phyloP scores from a whole-genome alignment of 2,797 vertebrate genomes.

The Betta splendens region DNA sequence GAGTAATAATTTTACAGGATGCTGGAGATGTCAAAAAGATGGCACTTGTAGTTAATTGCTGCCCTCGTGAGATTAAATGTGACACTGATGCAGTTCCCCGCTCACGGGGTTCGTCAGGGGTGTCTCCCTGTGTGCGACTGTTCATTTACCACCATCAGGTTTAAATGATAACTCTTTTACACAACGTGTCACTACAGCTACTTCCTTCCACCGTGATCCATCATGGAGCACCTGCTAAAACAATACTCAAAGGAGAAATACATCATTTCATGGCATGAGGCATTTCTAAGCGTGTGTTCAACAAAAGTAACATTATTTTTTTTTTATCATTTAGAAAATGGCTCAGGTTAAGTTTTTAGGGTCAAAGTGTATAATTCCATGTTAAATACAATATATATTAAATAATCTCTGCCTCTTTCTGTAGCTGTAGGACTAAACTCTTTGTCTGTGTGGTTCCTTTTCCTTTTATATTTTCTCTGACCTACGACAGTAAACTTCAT shows the following conservation, averaged over 20 bases:
- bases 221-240: slow-evolving; percentile 14
- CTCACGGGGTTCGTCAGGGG: slow-evolving; percentile 11
- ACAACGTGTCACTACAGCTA: slow-evolving; percentile 10
- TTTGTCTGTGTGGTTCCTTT: slow-evolving; percentile 21
- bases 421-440: slow-evolving; percentile 4
- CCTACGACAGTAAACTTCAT: slow-evolving; percentile 31
- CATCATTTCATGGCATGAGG: slow-evolving; percentile 10
- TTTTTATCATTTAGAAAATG: slow-evolving; percentile 17
- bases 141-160: slow-evolving; percentile 22
- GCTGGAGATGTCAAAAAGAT: slow-evolving; percentile 52
- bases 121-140: slow-evolving; percentile 30
- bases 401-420: slow-evolving; percentile 11
- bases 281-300: slow-evolving; percentile 12
- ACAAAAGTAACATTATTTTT: slow-evolving; percentile 14
- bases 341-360: too few species aligned
- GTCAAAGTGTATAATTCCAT: slow-evolving; percentile 3
- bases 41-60: slow-evolving; percentile 61
- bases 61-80: slow-evolving; percentile 50
- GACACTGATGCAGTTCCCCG: slow-evolving; percentile 27
- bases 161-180: neutral
- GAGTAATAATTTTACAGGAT: slow-evolving; percentile 44
- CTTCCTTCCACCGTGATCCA: slow-evolving; percentile 14
- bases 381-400: too few species aligned
- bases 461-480: slow-evolving; percentile 12
- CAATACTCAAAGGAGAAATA: slow-evolving; percentile 3